Evolutionary conservation across 2,888 invertebrate species (phyloP), one percentile per base, ranked within the genome.

Genomic region (Andrena trimmerana): DNA sequence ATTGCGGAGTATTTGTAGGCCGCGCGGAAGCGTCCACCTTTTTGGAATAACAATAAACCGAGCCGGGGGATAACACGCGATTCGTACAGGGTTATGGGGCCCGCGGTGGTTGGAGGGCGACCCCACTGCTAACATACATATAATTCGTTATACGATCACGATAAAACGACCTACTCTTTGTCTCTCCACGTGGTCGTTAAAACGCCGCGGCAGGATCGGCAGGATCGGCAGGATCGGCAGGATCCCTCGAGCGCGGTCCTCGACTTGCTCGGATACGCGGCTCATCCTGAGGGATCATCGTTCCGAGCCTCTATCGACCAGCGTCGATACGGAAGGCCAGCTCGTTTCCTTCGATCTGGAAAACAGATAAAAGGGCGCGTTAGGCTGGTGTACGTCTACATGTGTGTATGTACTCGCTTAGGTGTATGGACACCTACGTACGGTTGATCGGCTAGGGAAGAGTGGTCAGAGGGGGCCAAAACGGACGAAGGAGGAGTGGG

Each of bases 281-380:
- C 78, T 85, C 83, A 69, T 84, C 85, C 71, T 71, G 72, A 33
- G 65, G 83, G 81, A 84, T 84, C 76, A 84, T 82, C 87, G 73
- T 87, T 83, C 79, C 63, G 63, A 48, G 77, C 85, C 88, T 88
- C 88, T 73, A 80, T 86, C 86, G 86, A 81, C 83, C 89, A n/a
- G 0, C 27, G 67, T 79, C 65, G 77, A 81, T 87, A 86, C 86
- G 63, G 88, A 89, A 89, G 88, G 87, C 29, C 89, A 88, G 89
- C 88, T 90, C 88, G 89, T 89, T 88, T 88, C 86, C 81, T 81
- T 76, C 88, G 86, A 88, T 86, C 67, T 52, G 87, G 85, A 89
- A 90, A 91, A 91, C 89, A 88, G 90, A 90, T 89, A 88, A 88
- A 90, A 85, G 86, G 84, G 27, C 70, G 83, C 82, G 85, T 80